These are phyloP conservation scores for Laupala kohalensis DNA, from an alignment of 1,140 invertebrate genomes.

Conservation along the genomic window DNA sequence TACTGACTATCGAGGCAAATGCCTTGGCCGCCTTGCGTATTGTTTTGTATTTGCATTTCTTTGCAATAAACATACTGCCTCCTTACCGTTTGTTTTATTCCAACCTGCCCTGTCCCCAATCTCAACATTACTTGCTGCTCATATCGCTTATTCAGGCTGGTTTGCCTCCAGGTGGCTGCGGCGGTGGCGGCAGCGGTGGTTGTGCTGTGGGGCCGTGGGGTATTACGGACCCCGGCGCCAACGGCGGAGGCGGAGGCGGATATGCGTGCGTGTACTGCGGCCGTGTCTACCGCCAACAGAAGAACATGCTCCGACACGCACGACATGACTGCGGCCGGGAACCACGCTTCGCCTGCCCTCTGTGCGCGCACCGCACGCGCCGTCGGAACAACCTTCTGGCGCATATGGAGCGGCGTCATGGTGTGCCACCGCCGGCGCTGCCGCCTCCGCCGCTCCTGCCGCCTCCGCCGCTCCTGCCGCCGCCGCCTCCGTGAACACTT, in stretches of 20 bases:
- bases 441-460: constrained; percentile 24
- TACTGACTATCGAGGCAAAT: no score
- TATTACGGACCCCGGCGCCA: not conserved
- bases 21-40: no score
- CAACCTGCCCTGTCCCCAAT: no score
- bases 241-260: no score
- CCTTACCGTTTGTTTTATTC: no score
- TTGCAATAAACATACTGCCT: no score
- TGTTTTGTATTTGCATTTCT: no score
- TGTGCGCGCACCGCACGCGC: constrained; percentile 14
- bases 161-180: no score
- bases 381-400: constrained; percentile 9
- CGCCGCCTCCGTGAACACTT: no score
- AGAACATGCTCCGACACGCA: constrained; percentile 38
- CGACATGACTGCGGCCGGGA: constrained; percentile 54
- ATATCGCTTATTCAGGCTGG: no score
- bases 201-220: not conserved
- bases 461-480: constrained; percentile 22
- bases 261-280: constrained; percentile 12
- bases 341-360: constrained; percentile 47
- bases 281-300: constrained; percentile 12
- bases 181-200: no score
- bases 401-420: constrained; percentile 3
- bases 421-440: constrained; percentile 22
- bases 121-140: no score